Conservation (phyloP, 2,113 vertebrate genomes). For the Shinisaurus crocodilurus region DNA sequence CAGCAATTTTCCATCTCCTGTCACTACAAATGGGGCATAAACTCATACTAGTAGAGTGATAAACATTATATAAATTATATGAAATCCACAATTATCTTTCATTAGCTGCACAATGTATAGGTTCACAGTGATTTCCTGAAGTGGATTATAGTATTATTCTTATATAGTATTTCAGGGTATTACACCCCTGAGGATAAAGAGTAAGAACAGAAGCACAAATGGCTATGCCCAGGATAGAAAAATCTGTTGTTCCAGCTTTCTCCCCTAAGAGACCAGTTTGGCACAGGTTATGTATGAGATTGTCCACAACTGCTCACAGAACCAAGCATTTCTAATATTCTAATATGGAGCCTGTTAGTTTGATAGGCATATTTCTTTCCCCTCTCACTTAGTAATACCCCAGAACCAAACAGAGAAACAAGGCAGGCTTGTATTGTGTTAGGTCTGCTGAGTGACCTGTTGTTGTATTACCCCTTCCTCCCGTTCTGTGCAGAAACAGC, state of each 20-base stretch:
- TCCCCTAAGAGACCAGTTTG: background rate
- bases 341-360: background rate
- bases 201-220: conserved; percentile 51
- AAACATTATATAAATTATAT: background rate
- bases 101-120: conserved; percentile 9
- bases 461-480: background rate
- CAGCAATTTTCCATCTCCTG: background rate
- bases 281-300: background rate
- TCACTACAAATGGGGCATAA: conserved; percentile 25
- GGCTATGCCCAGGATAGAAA: background rate
- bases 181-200: conserved; percentile 5
- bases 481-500: background rate
- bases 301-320: background rate
- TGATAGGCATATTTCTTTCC: background rate
- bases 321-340: background rate
- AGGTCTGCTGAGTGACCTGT: background rate
- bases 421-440: background rate
- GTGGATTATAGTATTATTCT: conserved; percentile 22
- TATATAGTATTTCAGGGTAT: background rate
- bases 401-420: background rate
- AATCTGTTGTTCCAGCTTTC: background rate
- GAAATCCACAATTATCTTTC: background rate
- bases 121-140: background rate
- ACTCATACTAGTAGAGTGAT: background rate
- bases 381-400: too few species aligned